These are phyloP conservation scores for Ferdinandea cuprea DNA, from an alignment of 2,888 invertebrate genomes.

Conservation along the genomic window DNA sequence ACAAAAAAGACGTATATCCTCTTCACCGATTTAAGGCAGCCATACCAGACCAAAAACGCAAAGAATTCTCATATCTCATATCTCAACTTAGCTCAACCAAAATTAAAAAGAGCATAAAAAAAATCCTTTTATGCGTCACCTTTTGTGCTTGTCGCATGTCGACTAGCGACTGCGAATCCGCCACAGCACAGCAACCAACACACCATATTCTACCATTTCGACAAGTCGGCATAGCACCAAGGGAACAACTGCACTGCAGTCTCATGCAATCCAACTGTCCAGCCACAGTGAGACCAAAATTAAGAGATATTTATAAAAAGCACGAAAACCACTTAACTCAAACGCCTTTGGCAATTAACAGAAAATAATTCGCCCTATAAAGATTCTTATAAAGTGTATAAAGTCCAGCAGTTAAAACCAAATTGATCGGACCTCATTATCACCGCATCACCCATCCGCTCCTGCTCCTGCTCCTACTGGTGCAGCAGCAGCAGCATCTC, in stretches of 20 bases:
- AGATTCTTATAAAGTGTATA: conserved; percentile 77
- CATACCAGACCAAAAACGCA: conserved; percentile 68
- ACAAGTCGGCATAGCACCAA: conserved; percentile 31
- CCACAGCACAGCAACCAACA: too few relatives aligned
- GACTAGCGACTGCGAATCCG: too few relatives aligned
- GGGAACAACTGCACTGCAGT: conserved; percentile 14
- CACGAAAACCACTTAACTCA: conserved; percentile 83
- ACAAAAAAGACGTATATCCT: conserved; percentile 16
- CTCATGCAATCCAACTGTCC: conserved; percentile 51
- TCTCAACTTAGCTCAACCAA: too few relatives aligned
- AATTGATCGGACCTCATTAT: conserved; percentile 80
- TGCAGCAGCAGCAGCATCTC: conserved; percentile 10
- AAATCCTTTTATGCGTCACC: conserved; percentile 72
- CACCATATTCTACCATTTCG: conserved; percentile 13
- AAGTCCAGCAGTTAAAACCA: conserved; percentile 81
- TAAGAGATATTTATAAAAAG: conserved; percentile 83
- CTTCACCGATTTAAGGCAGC: conserved; percentile 54
- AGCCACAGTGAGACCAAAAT: conserved; percentile 77
- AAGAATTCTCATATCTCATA: conserved; percentile 20
- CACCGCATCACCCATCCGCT: conserved; percentile 69
- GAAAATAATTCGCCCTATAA: conserved; percentile 78
- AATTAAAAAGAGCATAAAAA: too few relatives aligned
- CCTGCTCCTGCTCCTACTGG: conserved; percentile 27
- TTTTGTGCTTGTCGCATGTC: conserved; percentile 67
- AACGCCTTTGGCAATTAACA: conserved; percentile 82